Conservation (phyloP, 2,797 vertebrate species). For the Pangasius djambal region DNA sequence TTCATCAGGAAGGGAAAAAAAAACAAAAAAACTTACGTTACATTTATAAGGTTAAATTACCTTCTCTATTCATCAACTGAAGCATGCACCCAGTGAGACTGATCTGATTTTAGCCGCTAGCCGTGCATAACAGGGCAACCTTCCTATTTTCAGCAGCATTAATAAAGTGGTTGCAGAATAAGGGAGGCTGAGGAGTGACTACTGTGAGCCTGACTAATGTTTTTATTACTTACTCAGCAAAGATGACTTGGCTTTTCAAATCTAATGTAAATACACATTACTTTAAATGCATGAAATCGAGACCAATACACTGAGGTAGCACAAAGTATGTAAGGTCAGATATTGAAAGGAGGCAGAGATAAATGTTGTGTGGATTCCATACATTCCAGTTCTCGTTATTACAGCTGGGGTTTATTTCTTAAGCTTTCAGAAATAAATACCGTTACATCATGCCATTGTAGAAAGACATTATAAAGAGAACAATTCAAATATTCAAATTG, state of each 20-base stretch:
- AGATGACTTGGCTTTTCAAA: constrained; percentile 36
- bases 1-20: constrained; percentile 21
- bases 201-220: constrained; percentile 46
- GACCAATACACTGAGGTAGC: neutral
- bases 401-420: constrained; percentile 57
- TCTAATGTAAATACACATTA: constrained; percentile 3
- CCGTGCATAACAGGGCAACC: neutral
- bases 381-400: constrained; percentile 60
- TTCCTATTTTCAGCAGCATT: constrained; percentile 42
- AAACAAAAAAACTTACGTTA: neutral
- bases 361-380: constrained; percentile 58
- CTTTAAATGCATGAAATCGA: neutral
- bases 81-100: constrained; percentile 20
- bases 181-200: constrained; percentile 40
- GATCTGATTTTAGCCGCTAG: constrained; percentile 13
- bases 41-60: constrained; percentile 28
- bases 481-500: neutral
- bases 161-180: constrained; percentile 40
- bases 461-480: constrained; percentile 41
- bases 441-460: constrained; percentile 41
- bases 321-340: constrained; percentile 12
- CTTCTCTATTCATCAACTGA: constrained; percentile 1
- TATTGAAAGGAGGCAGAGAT: constrained; percentile 39
- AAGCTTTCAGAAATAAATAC: constrained; percentile 43
- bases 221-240: constrained; percentile 54